Base-by-base conservation (phyloP, 2,888 invertebrate species). In the Rhopalosiphum nymphaeae region DNA sequence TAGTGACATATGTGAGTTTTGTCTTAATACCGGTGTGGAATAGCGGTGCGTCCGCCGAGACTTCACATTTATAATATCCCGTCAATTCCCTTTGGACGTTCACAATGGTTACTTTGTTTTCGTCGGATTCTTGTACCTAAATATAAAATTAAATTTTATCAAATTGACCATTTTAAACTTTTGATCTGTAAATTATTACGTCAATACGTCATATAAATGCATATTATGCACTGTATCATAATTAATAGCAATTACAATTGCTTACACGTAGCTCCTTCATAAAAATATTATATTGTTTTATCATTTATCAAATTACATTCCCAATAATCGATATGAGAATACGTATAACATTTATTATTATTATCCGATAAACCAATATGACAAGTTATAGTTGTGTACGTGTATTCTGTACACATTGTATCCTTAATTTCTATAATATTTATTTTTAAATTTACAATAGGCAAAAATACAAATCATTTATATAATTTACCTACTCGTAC, bases 31-130 rank as follows among this genome's bases (percentile, higher is more conserved):
- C 96, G 0, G 97, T 97, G 96, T 97, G 97, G 95, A 97, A 97
- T 89, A 97, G 96, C 0, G 97, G 97, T 0, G 97, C 97, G 95
- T 97, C 97, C 0, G 97, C 97, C 0, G 97, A 97, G 93, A 97
- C 97, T 95, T 97, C 97, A 95, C 97, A 98, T 96, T 97, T 97
- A 96, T 97, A 98, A 95, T 96, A 96, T 10, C 97, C 97, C 94
- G 97, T 97, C 95, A 97, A 96, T 26, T 97, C 96, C 90, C 97
- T 96, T 95, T 97, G 97, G 95, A 97, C 97, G 95, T 97, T 97
- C 95, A 97, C 96, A 95, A 98, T 96, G 44, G 97, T 97, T 95
- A 98, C 97, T 95, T 97, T 97, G 95, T 97, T 96, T 95, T 96
- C 96, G 95, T 97, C 97, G n/a, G 97, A 97, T 94, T 95, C 95